These are phyloP conservation scores for Meriones unguiculatus DNA, from an alignment of 2,113 vertebrate species.

Conservation along the genomic window DNA sequence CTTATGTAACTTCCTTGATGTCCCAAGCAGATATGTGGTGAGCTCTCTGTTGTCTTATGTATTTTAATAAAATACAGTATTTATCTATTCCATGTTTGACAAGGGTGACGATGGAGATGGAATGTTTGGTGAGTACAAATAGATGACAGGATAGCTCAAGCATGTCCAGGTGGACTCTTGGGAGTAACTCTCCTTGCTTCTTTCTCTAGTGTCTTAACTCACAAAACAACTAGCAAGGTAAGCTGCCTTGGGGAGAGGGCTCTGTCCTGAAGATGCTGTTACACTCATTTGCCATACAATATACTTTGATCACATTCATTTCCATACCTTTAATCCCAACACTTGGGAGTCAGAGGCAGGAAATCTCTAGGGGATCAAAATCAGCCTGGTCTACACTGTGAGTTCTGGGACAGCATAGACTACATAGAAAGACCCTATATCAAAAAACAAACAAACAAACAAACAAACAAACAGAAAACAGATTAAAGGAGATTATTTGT, in stretches of 20 bases:
- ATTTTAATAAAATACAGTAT: conserved; percentile 57
- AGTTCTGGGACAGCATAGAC: background rate
- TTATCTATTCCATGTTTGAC: conserved; percentile 33
- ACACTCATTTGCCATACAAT: background rate
- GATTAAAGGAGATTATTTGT: background rate
- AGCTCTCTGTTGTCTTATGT: conserved; percentile 7
- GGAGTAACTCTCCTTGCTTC: conserved; percentile 24
- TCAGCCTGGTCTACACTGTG: background rate
- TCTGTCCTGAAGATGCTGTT: background rate
- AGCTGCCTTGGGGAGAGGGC: background rate
- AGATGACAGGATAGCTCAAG: background rate
- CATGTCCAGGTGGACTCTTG: background rate
- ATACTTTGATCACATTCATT: background rate
- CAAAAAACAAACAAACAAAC: background rate
- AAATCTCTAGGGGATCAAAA: background rate
- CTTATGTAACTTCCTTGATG: conserved; percentile 1
- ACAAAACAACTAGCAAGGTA: conserved; percentile 38
- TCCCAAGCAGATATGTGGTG: background rate
- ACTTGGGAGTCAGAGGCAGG: background rate
- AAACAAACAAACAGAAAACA: background rate
- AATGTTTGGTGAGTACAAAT: conserved; percentile 7
- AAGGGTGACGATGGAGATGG: background rate
- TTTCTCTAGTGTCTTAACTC: background rate
- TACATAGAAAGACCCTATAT: background rate
- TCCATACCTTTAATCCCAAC: background rate